Evolutionary conservation across 1,140 invertebrate genomes (phyloP), one percentile per base, ranked within the genome.

Genomic region (Lucilia sericata): DNA sequence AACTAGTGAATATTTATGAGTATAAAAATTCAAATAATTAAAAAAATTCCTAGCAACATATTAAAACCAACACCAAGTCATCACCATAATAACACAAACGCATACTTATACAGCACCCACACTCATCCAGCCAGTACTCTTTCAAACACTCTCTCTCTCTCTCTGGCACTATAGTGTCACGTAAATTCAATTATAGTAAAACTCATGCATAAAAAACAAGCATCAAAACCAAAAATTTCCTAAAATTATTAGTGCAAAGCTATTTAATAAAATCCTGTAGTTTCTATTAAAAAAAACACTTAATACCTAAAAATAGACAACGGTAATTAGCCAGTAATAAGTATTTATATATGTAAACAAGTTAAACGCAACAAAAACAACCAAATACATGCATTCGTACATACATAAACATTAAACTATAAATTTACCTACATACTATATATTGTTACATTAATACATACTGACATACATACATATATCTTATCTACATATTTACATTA

Each of bases 231-330:
- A n/a, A 10, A 76, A 42, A 42, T 42, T 80, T 80, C 76, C 76
- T 80, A 80, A 80, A 80, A 80, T n/a, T 49, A 49, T 80, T 80
- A 80, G 76, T 80, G 76, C 76, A 80, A 80, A 80, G 76, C 76
- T 49, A 80, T 80, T 80, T 5, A 80, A 14, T 49, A 80, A n/a
- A 49, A 80, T 80, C 76, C 76, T 49, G 76, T 80, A 80, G 76
- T 80, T 80, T 80, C 74, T 76, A 80, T 12, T n/a, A 80, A 9
- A 78, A n/a, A 47, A 42, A 49, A 70, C 51, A 55, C 42, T 42
- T 42, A 42, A 42, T 10, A 42, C 42, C 42, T 55, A 10, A 17
- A 55, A 55, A 12, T 55, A 55, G 51, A 12, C 51, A 55, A 55
- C 51, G 12, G 42, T 14, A 55, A 55, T 14, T 55, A 55, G 42